A percentile compares a stretch with the other conserved stretches of the same genome.
Evolutionary conservation across 2,888 invertebrate species (phyloP).

Genomic region (Chymomyza amoena): DNA sequence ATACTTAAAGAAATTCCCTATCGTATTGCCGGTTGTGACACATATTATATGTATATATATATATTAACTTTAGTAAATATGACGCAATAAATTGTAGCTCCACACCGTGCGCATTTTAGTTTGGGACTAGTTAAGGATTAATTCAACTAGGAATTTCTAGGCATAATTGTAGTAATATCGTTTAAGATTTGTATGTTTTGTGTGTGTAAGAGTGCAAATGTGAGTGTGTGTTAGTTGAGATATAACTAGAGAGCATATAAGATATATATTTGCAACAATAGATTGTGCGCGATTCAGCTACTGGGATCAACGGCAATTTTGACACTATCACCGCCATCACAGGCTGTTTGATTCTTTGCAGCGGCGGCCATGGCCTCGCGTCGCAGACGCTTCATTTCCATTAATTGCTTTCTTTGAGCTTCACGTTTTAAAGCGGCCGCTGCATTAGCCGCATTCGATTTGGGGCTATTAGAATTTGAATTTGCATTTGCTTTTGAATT

Average conservation of each 20-base stretch:
- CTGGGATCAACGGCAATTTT: conserved; percentile 50
- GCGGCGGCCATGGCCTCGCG: conserved; percentile 71
- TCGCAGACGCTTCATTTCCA: conserved; percentile 81
- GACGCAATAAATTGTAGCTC: conserved; percentile 29
- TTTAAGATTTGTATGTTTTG: conserved; percentile 25
- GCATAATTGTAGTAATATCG: conserved; percentile 31
- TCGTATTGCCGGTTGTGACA: neutral
- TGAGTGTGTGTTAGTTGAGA: conserved; percentile 34
- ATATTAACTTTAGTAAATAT: neutral
- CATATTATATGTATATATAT: neutral
- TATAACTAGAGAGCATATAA: conserved; percentile 60
- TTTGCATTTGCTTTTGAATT: conserved; percentile 50
- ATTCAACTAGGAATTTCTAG: conserved; percentile 67
- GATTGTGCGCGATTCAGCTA: conserved; percentile 61
- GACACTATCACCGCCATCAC: conserved; percentile 40
- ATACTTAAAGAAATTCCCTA: neutral
- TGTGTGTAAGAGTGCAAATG: conserved; percentile 35
- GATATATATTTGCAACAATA: conserved; percentile 13
- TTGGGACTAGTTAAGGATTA: conserved; percentile 71
- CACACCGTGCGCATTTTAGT: conserved; percentile 43
- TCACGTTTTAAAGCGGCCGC: conserved; percentile 82
- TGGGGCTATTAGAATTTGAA: conserved; percentile 30
- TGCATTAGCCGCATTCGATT: conserved; percentile 50
- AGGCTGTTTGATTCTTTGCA: conserved; percentile 19
- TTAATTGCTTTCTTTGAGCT: conserved; percentile 87